phyloP scores from a whole-genome alignment of 1,140 invertebrate species.

The Tetramorium simillimum region DNA sequence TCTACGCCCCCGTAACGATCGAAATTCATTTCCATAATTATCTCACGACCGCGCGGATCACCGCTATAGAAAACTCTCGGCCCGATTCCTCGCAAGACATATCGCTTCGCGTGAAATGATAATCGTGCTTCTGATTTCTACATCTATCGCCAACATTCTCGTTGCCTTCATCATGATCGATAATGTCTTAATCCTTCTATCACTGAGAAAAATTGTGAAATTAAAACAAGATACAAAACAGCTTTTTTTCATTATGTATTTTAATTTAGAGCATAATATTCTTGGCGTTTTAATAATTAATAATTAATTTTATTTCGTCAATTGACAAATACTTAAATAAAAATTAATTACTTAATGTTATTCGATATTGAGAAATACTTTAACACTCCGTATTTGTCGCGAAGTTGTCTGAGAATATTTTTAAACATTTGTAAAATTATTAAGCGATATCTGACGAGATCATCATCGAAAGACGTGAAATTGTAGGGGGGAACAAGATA shows the following conservation, averaged over 20 bases:
- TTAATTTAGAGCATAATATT: not conserved
- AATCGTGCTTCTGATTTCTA: constrained; percentile 20
- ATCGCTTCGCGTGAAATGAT: constrained; percentile 58
- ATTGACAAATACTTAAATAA: not conserved
- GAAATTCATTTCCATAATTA: constrained; percentile 82
- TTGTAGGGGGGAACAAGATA: constrained; percentile 18
- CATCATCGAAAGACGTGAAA: constrained; percentile 27
- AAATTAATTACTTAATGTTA: not conserved
- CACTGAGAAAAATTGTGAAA: not conserved
- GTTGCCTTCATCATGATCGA: not conserved
- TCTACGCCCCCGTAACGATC: constrained; percentile 78
- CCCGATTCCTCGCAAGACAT: constrained; percentile 55
- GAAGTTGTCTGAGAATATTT: constrained; percentile 8
- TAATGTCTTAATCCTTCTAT: not conserved
- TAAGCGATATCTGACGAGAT: constrained; percentile 21
- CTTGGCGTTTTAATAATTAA: not conserved
- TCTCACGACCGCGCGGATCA: constrained; percentile 74
- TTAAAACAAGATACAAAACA: not conserved
- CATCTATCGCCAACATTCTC: not conserved
- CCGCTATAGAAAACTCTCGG: constrained; percentile 41
- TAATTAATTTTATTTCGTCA: not conserved
- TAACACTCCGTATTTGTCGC: not conserved
- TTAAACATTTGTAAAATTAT: constrained; percentile 38
- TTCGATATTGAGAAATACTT: not conserved
- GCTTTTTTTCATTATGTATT: not conserved